These are phyloP conservation scores for Monochamus alternatus DNA, from an alignment of 2,888 invertebrate species.

Conservation along the genomic window DNA sequence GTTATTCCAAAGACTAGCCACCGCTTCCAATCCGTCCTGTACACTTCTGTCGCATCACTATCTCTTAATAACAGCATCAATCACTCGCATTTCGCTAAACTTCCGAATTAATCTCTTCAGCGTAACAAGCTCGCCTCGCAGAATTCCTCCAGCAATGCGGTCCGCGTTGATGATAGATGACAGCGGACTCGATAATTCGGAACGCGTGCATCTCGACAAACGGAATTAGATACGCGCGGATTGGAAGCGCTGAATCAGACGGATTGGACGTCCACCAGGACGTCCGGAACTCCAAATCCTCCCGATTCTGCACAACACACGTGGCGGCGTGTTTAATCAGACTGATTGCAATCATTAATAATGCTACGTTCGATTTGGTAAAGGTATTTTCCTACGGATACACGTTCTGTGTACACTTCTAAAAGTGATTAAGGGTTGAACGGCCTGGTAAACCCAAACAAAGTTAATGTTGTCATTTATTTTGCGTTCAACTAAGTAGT, in stretches of 20 bases:
- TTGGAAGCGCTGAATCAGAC: conserved; percentile 25
- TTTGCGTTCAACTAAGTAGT: too few relatives aligned
- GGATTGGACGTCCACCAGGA: conserved; percentile 25
- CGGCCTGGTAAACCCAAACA: too few relatives aligned
- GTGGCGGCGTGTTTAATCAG: conserved; percentile 31
- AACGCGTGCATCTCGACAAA: conserved; percentile 24
- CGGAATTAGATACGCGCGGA: conserved; percentile 28
- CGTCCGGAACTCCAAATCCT: conserved; percentile 25
- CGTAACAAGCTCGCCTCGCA: background rate
- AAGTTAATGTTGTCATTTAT: too few relatives aligned
- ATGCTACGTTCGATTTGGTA: conserved; percentile 22
- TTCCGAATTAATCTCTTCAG: conserved; percentile 3
- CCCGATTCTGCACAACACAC: conserved; percentile 21
- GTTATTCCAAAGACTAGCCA: too few relatives aligned
- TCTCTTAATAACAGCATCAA: background rate
- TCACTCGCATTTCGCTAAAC: background rate
- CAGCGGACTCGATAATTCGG: conserved; percentile 26
- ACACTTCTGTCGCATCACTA: background rate
- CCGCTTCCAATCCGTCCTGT: background rate
- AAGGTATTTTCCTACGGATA: background rate
- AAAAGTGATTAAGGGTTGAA: too few relatives aligned
- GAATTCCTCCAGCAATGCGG: conserved; percentile 8
- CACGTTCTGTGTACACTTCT: background rate
- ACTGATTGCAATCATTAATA: conserved; percentile 31
- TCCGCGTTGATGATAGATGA: conserved; percentile 23